Evolutionary conservation across 2,113 vertebrate genomes (phyloP), one percentile per base, ranked within the genome.

Genomic region (Dermatemys mawii): DNA sequence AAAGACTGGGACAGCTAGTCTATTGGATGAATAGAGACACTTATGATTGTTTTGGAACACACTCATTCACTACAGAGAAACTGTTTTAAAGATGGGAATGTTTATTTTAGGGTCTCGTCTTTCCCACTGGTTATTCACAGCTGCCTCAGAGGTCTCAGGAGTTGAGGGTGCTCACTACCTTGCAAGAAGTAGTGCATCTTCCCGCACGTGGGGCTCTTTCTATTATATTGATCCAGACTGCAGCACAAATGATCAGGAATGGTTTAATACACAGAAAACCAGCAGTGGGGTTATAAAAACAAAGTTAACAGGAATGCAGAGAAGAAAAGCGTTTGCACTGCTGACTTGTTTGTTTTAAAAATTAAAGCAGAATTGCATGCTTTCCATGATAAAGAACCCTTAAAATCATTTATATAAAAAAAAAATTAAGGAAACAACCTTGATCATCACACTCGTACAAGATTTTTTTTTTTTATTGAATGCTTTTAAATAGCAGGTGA

Each of bases 271-370:
- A 1, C 13, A 93, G 87, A 87, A 94, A 84, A 78, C 76, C 51
- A 75, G 86, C 32, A 84, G 84, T 17, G 75, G 67, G 91, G 94
- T 93, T 92, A 92, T 11, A 11, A 94, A 95, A 97, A 67, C 94
- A 96, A 87, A 94, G 90, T 73, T 80, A 38, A 80, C 51, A 93
- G 81, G 88, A 86, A 53, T 5, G 44, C 19, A 83, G 84, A 60
- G 35, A 93, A 38, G 55, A 96, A 93, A 96, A 80, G 12, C 9
- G 80, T 88, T 88, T 93, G 88, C 0, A 0, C 41, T 84, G 83
- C 73, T 80, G 41, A 53, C 14, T 67, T 19, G 11, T 38, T 10
- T 84, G 84, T 91, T 55, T 86, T 46, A 44, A 92, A 96, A 93
- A 82, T 53, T 60, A 86, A 73, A 41, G 73, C 78, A 86, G 63